Base-by-base conservation (phyloP, 2,113 vertebrate species). In the Bujurquina vittata region DNA sequence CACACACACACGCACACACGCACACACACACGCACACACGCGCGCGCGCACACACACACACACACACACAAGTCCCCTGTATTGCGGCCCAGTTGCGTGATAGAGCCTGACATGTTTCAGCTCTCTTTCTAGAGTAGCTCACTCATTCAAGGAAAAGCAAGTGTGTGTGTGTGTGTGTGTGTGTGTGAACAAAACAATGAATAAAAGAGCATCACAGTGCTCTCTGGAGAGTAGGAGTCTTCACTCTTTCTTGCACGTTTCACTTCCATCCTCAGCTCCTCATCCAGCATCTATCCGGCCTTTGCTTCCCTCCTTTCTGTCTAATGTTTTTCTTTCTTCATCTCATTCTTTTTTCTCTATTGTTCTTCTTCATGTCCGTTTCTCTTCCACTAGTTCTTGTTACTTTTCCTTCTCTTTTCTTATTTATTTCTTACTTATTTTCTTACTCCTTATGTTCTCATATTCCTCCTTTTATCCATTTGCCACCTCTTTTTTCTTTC, bases 61-160 rank as follows among this genome's bases (percentile, higher is more conserved):
- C 10, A 37, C 15, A 10, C 35, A 52, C 37, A 73, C 15, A 33
- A 37, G 60, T 15, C 54, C 72, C 43, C 63, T n/a, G 7, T 55
- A 56, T 75, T 56, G 72, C 75, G 60, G 74, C 43, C 54, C 58
- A 84, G 88, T 91, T 89, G 90, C 90, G 84, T 91, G 89, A 89
- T 84, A 90, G 80, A 72, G 37, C 12, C 55, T 83, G 80, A 81
- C 84, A 82, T 82, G 82, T 91, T 83, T 81, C 81, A 80, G 58
- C 58, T 82, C 80, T 83, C 87, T 83, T 22, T 5, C 81, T 81
- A 79, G 63, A 88, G 74, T 80, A 87, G 78, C 76, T 85, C 80
- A 62, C 61, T 89, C 85, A 75, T 57, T 69, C 80, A 17, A 81
- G 69, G 79, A 83, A 83, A 69, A 67, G 62, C 14, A 33, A 54